Evolutionary conservation across 2,797 vertebrate genomes (phyloP), one percentile per base, ranked within the genome.

Genomic region (Columba guinea): DNA sequence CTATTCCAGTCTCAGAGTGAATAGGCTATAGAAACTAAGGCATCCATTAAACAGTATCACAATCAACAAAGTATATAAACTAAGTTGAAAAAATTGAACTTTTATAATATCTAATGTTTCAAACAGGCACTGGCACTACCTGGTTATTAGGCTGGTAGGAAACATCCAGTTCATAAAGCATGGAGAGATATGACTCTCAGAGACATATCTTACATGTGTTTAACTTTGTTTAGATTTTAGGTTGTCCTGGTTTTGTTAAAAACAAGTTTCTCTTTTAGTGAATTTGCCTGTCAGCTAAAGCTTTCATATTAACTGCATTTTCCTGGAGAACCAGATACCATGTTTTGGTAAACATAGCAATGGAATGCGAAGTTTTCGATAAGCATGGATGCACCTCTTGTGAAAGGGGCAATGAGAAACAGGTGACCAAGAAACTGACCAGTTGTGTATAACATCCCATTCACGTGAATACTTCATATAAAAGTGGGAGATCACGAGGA

Each of bases 21-120:
- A 90, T 1, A 87, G 37, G 82, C 28, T 28, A 62, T 20, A 91
- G 65, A 90, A 96, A 90, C 94, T 75, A 95, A 95, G 92, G 88
- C 73, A 87, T 92, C 80, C 49, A 71, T 94, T 75, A 89, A 73
- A 60, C 46, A 24, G 37, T n/a, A 79, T 81, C 86, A 67, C 89
- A 83, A n/a, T 52, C 71, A 84, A 82, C 51, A 73, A 78, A 60
- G 32, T 68, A 65, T 56, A 70, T 41, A 73, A 91, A 78, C 58
- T 39, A 78, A 84, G 22, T 46, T 62, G 35, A 82, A 52, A 82
- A 67, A 94, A 74, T 10, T 6, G 49, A 87, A 84, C 20, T 39
- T 79, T 17, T 41, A 1, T 41, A 70, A 73, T 19, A 84, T n/a
- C 22, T 75, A 37, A 84, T 20, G 22, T 84, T 88, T 73, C 67